Evolutionary conservation across 2,113 vertebrate species (phyloP).

Genomic region (Varanus salvator): DNA sequence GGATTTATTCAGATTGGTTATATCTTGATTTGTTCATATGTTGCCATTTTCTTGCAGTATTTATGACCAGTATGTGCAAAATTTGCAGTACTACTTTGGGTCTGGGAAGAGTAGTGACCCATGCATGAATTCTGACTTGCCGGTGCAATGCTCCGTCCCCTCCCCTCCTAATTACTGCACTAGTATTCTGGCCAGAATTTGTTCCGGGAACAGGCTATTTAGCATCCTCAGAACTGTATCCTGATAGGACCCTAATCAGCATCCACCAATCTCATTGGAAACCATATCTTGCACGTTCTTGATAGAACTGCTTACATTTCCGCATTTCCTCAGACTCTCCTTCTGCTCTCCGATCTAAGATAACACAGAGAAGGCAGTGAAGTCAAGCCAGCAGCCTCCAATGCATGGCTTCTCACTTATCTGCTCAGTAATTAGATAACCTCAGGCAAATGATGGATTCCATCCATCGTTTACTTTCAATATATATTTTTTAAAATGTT

Average conservation of each 20-base stretch:
- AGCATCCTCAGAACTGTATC: slow-evolving; percentile 37
- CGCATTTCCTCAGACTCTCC: slow-evolving; percentile 21
- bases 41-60: too few relatives aligned
- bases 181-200: slow-evolving; percentile 31
- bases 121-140: too few relatives aligned
- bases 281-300: slow-evolving; percentile 31
- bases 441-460: slow-evolving; percentile 11
- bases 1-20: too few relatives aligned
- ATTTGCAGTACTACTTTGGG: too few relatives aligned
- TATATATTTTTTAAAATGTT: slow-evolving; percentile 9
- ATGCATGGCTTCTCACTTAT: background rate
- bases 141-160: too few relatives aligned
- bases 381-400: slow-evolving; percentile 25
- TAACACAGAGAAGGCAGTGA: background rate
- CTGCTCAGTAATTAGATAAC: background rate
- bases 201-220: slow-evolving; percentile 30
- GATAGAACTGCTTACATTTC: slow-evolving; percentile 45
- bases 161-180: slow-evolving; percentile 16
- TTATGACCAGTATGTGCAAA: too few relatives aligned
- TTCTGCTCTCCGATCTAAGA: slow-evolving; percentile 27
- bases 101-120: too few relatives aligned
- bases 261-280: slow-evolving; percentile 39
- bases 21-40: too few relatives aligned
- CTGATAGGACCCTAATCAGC: slow-evolving; percentile 31
- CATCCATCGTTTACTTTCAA: background rate